A percentile compares a stretch with the other conserved stretches of the same genome.
These are phyloP conservation scores for Limosa lapponica DNA, from an alignment of 2,797 vertebrate genomes.

Conservation along the genomic window DNA sequence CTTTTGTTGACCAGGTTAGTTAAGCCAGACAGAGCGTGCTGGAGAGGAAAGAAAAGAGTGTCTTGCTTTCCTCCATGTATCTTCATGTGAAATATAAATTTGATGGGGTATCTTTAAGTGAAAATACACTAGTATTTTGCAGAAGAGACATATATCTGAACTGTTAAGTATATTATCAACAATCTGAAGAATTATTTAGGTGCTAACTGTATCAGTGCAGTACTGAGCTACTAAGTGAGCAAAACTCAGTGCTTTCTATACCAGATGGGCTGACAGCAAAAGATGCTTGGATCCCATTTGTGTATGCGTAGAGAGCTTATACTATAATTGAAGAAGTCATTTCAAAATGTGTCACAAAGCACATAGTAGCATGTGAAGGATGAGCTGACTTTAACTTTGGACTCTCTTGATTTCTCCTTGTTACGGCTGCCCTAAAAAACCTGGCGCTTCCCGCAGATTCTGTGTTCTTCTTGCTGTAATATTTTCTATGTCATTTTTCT, in stretches of 20 bases:
- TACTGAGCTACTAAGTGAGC: neutral
- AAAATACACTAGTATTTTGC: neutral
- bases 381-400: constrained; percentile 28
- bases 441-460: constrained; percentile 17
- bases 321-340: neutral
- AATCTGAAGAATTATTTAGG: neutral
- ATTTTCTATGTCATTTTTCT: constrained; percentile 70
- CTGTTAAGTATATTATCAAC: neutral
- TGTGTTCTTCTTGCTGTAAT: constrained; percentile 35
- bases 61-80: neutral
- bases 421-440: constrained; percentile 34
- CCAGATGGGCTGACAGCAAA: neutral
- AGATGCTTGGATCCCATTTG: neutral
- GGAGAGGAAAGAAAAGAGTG: neutral
- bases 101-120: neutral
- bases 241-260: neutral
- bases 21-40: neutral
- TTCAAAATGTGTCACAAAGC: neutral
- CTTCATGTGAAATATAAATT: neutral
- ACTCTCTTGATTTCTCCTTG: constrained; percentile 38
- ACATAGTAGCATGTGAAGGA: neutral
- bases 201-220: neutral
- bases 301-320: neutral
- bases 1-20: neutral
- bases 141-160: neutral